Conservation (phyloP, 2,888 invertebrate genomes). For the Trichopoda pennipes region DNA sequence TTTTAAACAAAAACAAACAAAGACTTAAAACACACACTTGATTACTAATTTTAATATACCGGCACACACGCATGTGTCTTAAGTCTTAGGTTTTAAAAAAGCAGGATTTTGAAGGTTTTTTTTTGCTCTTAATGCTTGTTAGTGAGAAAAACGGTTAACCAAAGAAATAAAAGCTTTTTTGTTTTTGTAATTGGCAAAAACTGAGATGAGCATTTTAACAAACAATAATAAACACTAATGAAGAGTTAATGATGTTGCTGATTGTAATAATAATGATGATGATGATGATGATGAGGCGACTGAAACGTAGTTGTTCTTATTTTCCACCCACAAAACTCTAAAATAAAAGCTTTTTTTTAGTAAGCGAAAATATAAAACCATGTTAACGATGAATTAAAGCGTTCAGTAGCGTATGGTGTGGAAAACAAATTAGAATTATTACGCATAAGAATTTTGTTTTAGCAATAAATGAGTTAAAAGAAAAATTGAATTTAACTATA, state of each 20-base stretch:
- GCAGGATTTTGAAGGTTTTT: slow-evolving; percentile 56
- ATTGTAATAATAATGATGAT: slow-evolving; percentile 52
- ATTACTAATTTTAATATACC: not conserved
- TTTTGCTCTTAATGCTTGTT: not conserved
- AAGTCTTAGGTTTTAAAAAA: slow-evolving; percentile 36
- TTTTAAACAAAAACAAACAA: slow-evolving; percentile 53
- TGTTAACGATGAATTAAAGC: slow-evolving; percentile 67
- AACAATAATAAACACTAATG: slow-evolving; percentile 40
- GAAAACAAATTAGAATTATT: slow-evolving; percentile 65
- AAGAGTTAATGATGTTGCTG: slow-evolving; percentile 56
- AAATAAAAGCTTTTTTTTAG: slow-evolving; percentile 69
- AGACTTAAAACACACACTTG: slow-evolving; percentile 55
- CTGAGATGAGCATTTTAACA: slow-evolving; percentile 46
- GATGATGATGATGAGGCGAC: slow-evolving; percentile 40
- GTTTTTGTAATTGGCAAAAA: not conserved
- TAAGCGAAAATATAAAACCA: slow-evolving; percentile 77
- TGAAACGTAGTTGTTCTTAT: slow-evolving; percentile 63
- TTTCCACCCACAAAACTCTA: slow-evolving; percentile 67
- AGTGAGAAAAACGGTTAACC: slow-evolving; percentile 21
- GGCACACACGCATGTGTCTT: slow-evolving; percentile 29
- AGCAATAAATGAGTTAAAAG: not conserved
- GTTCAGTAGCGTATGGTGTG: slow-evolving; percentile 70
- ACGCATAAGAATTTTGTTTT: slow-evolving; percentile 16
- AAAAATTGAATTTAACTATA: slow-evolving; percentile 3
- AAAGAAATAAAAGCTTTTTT: slow-evolving; percentile 36